Conservation (phyloP, 2,113 vertebrate genomes). For the Nothoprocta perdicaria region DNA sequence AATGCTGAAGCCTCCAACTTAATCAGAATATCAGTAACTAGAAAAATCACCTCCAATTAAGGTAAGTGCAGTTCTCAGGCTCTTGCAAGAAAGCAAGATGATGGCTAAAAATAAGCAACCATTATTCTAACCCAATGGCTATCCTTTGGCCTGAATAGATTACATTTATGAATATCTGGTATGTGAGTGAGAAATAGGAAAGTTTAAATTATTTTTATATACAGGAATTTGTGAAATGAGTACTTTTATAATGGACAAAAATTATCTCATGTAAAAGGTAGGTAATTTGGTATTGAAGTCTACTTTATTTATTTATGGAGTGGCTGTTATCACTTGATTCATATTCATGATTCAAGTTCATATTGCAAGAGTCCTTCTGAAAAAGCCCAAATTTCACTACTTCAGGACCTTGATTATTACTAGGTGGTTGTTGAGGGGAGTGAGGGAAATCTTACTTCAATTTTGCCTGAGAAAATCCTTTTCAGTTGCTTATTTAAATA, state of each 20-base stretch:
- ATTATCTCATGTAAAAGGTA: neutral
- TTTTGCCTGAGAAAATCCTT: neutral
- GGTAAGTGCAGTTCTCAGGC: neutral
- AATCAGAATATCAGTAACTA: slow-evolving; percentile 21
- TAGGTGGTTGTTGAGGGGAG: neutral
- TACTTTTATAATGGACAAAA: neutral
- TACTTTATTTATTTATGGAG: neutral
- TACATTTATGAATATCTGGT: slow-evolving; percentile 14
- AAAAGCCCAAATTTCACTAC: neutral
- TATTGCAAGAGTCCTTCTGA: fast-evolving
- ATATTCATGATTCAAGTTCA: neutral
- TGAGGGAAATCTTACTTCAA: neutral
- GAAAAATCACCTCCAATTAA: slow-evolving; percentile 40
- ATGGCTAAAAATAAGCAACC: slow-evolving; percentile 53
- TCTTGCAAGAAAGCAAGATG: neutral
- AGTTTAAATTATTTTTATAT: slow-evolving; percentile 22
- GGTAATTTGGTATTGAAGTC: neutral
- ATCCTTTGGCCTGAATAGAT: slow-evolving; percentile 20
- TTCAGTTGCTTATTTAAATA: neutral
- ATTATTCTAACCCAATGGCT: neutral
- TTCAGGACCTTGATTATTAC: neutral
- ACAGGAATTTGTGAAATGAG: slow-evolving; percentile 1
- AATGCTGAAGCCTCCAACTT: slow-evolving; percentile 39
- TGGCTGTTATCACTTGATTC: neutral
- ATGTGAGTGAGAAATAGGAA: neutral